Conservation (phyloP, 2,797 vertebrate genomes). For the Bucorvus abyssinicus region DNA sequence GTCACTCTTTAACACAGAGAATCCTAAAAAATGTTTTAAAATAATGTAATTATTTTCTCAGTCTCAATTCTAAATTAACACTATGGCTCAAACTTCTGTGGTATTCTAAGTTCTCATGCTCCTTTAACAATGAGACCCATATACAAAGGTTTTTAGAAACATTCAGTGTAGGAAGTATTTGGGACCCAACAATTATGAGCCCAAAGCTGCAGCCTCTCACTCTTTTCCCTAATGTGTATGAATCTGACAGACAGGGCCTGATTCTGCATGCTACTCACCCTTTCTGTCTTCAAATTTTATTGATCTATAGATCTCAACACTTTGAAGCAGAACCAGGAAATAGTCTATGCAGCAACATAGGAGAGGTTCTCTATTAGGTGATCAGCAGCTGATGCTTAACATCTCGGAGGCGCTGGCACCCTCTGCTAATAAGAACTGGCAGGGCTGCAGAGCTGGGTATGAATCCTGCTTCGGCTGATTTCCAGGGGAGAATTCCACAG, state of each 20-base stretch:
- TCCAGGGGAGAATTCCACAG: neutral
- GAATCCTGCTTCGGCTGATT: neutral
- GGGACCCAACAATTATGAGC: neutral
- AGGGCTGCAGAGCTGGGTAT: neutral
- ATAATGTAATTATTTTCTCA: neutral
- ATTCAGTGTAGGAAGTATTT: neutral
- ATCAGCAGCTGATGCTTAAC: neutral
- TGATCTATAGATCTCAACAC: neutral
- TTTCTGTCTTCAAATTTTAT: neutral
- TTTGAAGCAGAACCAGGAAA: neutral
- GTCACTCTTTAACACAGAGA: neutral
- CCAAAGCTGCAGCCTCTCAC: neutral
- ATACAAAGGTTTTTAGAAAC: neutral
- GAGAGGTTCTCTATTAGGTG: neutral
- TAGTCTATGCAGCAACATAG: neutral
- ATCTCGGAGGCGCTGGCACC: neutral
- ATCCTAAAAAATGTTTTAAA: neutral
- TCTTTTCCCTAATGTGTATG: neutral
- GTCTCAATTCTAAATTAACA: neutral
- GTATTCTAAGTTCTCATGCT: neutral
- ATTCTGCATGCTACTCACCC: neutral
- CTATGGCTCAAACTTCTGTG: neutral
- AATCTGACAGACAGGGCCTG: neutral
- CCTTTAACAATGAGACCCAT: neutral
- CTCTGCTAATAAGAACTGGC: neutral